A percentile compares a stretch with the other conserved stretches of the same genome.
Conservation (phyloP, 92 coral and sea anemone species). For the Desmophyllum pertusum region DNA sequence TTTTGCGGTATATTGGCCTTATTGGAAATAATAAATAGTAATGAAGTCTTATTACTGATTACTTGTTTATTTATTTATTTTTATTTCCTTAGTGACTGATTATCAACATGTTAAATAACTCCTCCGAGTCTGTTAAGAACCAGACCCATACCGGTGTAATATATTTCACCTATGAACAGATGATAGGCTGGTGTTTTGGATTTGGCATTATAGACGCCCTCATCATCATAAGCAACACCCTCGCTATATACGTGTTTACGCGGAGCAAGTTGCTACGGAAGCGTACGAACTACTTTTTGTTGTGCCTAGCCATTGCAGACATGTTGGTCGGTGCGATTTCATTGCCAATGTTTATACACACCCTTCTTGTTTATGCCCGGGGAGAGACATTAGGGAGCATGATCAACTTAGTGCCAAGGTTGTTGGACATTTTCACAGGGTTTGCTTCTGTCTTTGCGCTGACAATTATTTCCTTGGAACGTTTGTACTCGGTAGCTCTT, state of each 20-base stretch:
- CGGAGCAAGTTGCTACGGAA: slow-evolving; percentile 74
- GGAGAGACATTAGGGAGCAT: not conserved
- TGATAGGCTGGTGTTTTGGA: slow-evolving; percentile 75
- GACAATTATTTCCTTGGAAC: slow-evolving; percentile 73
- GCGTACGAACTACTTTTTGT: slow-evolving; percentile 78
- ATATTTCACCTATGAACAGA: slow-evolving; percentile 8
- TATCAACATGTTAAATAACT: slow-evolving; percentile 18
- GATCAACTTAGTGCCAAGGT: slow-evolving; percentile 20
- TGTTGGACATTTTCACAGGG: slow-evolving; percentile 73
- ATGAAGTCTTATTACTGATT: not conserved
- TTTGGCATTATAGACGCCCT: slow-evolving; percentile 67
- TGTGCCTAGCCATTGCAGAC: slow-evolving; percentile 79
- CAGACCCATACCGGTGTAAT: not conserved
- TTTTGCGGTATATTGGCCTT: too few species aligned
- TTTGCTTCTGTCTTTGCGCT: slow-evolving; percentile 83
- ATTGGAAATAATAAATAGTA: not conserved
- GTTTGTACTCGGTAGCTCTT: slow-evolving; percentile 78
- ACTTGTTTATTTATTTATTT: not conserved
- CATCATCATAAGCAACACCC: slow-evolving; percentile 66
- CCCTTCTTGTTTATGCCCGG: not conserved
- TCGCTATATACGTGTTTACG: slow-evolving; percentile 76
- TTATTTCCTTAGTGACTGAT: slow-evolving; percentile 12
- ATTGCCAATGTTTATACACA: slow-evolving; percentile 64
- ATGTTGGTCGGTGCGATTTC: slow-evolving; percentile 80
- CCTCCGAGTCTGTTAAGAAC: not conserved